phyloP scores from a whole-genome alignment of 2,888 invertebrate species.

The Melitaea athalia region DNA sequence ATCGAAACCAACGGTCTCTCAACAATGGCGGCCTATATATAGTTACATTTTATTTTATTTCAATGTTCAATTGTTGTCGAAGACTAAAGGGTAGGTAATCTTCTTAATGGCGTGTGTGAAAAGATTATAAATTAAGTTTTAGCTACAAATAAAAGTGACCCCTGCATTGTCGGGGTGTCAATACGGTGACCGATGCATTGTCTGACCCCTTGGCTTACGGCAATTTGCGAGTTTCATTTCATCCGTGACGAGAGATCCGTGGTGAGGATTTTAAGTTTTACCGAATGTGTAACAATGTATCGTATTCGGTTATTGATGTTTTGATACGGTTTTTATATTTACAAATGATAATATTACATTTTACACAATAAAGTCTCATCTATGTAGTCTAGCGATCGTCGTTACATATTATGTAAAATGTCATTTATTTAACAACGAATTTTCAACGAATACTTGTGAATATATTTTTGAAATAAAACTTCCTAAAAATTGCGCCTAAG shows the following conservation, averaged over 20 bases:
- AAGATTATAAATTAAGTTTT: constrained; percentile 83
- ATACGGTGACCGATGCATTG: constrained; percentile 80
- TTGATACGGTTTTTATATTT: background rate
- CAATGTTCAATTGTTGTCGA: constrained; percentile 74
- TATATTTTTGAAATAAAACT: too few species aligned
- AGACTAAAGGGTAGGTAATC: constrained; percentile 82
- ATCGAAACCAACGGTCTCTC: constrained; percentile 66
- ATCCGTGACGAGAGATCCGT: constrained; percentile 62
- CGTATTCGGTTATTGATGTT: background rate
- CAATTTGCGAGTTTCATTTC: constrained; percentile 75
- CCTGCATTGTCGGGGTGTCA: constrained; percentile 80
- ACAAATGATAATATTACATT: constrained; percentile 11
- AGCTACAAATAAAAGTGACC: constrained; percentile 83
- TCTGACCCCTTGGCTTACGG: constrained; percentile 75
- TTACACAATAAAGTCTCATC: background rate
- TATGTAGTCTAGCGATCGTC: background rate
- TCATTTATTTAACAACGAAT: too few species aligned
- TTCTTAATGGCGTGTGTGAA: constrained; percentile 82
- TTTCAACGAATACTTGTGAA: too few species aligned
- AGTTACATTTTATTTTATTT: constrained; percentile 73
- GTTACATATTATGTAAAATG: background rate
- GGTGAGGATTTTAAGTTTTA: constrained; percentile 56
- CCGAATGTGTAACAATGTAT: constrained; percentile 46
- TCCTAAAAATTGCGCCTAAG: too few species aligned
- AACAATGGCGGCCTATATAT: constrained; percentile 63